These are phyloP conservation scores for Vanessa tameamea DNA, from an alignment of 1,140 invertebrate species.

Conservation along the genomic window DNA sequence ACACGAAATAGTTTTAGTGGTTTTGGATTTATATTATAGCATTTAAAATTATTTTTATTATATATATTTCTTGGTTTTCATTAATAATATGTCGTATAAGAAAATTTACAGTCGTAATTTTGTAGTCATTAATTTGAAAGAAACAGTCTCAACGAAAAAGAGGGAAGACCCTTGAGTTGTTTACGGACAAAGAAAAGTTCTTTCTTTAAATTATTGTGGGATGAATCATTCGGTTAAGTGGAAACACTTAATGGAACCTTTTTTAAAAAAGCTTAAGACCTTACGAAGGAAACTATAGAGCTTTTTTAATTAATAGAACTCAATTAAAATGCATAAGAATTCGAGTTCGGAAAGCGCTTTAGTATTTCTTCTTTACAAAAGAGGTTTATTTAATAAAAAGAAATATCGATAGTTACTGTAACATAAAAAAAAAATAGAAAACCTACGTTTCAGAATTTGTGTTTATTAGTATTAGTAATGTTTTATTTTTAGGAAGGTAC, in stretches of 20 bases:
- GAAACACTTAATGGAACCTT: constrained; percentile 17
- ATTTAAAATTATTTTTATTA: too few species aligned
- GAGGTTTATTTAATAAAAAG: too few species aligned
- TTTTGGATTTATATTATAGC: too few species aligned
- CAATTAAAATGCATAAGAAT: not conserved
- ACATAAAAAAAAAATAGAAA: too few species aligned
- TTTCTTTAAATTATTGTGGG: constrained; percentile 8
- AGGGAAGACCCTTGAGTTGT: constrained; percentile 8
- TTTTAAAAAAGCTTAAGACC: constrained; percentile 17
- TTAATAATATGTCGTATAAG: too few species aligned
- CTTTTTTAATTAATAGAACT: constrained; percentile 9
- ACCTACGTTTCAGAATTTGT: too few species aligned
- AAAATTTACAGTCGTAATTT: not conserved
- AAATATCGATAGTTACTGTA: too few species aligned
- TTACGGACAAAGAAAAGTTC: constrained; percentile 4
- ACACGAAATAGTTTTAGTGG: too few species aligned
- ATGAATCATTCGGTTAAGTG: constrained; percentile 11
- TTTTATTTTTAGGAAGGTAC: too few species aligned
- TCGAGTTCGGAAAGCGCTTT: not conserved
- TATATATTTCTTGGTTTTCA: too few species aligned
- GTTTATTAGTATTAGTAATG: too few species aligned
- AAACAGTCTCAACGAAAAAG: not conserved
- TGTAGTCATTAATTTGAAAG: not conserved
- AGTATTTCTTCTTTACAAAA: not conserved
- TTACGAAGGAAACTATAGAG: constrained; percentile 6